These are phyloP conservation scores for Acanthochromis polyacanthus DNA, from an alignment of 2,113 vertebrate species.

Conservation along the genomic window DNA sequence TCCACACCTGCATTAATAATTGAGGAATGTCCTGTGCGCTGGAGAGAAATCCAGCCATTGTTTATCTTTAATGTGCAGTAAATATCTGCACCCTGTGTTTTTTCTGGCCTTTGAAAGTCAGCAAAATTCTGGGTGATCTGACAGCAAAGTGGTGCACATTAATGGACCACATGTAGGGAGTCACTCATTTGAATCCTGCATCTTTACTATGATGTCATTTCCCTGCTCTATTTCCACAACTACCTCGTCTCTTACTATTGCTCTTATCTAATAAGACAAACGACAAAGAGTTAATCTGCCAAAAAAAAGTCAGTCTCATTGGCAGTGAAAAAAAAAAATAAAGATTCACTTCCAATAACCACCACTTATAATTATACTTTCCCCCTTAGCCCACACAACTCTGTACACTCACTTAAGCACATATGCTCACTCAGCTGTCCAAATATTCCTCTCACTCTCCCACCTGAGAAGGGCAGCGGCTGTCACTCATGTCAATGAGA, in stretches of 20 bases:
- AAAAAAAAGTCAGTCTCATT: too few species aligned
- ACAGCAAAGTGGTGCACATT: too few species aligned
- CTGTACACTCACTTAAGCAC: not conserved
- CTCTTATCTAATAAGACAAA: too few species aligned
- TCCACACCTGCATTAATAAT: conserved; percentile 79
- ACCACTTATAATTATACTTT: conserved; percentile 12
- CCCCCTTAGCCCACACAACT: not conserved
- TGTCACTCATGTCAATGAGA: conserved; percentile 76
- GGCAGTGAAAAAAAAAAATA: conserved; percentile 34
- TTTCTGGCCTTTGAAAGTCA: conserved; percentile 28
- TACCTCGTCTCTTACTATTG: too few species aligned
- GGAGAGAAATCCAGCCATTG: conserved; percentile 47
- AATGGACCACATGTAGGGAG: too few species aligned
- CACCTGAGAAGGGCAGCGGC: conserved; percentile 65
- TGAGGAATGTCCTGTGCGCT: conserved; percentile 51
- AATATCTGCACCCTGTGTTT: conserved; percentile 41
- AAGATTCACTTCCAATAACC: conserved; percentile 51
- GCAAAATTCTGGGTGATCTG: conserved; percentile 16
- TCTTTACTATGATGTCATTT: too few species aligned
- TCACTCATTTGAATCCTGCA: too few species aligned
- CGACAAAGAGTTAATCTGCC: too few species aligned
- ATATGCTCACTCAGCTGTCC: conserved; percentile 35
- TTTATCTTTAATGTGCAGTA: conserved; percentile 51
- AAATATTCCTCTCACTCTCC: conserved; percentile 64
- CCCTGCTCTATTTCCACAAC: too few species aligned